Evolutionary conservation across 2,888 invertebrate species (phyloP), one percentile per base, ranked within the genome.

Genomic region (Tachystola acroxantha): DNA sequence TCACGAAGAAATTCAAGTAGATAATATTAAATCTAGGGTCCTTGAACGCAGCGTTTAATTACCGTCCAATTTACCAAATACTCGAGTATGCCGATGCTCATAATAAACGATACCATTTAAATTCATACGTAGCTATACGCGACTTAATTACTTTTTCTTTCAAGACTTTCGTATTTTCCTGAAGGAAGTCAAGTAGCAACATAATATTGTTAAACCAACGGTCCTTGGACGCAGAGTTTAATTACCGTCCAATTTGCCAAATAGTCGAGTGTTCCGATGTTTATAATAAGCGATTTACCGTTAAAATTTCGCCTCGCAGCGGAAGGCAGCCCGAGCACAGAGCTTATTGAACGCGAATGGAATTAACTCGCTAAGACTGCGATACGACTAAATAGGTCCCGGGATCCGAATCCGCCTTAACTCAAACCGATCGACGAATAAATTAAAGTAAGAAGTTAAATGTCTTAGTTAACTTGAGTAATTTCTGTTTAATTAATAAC

Each of bases 281-380:
- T 24, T 24, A n/a, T n/a, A 24, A 24, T 6, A 24, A 24, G 11
- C 5, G 11, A 27, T 11, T 27, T n/a, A 27, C 27, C 24, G n/a
- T n/a, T 16, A 30, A 16, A 30, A 30, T 20, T 26, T 10, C 13
- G 14, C 16, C 13, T 33, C 33, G 6, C 33, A 9, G 13, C n/a
- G 10, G 25, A 14, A 22, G 12, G 7, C 9, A 7, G 30, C 6
- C 7, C 14, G n/a, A 19, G 10, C 12, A 20, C 10, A 26, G 32
- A 7, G 32, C 25, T 33, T 26, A 25, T 12, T 32, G 32, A 25
- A 16, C 10, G 25, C 13, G 12, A 26, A 33, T 10, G 33, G 33
- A 33, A 33, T 33, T 33, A 33, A 33, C 25, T 26, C 10, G 25
- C 25, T 24, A 24, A 33, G 33, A 25, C 33, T 14, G 20, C 33